Conservation (phyloP, 64 coral and sea anemone species). For the Astreopora myriophthalma region DNA sequence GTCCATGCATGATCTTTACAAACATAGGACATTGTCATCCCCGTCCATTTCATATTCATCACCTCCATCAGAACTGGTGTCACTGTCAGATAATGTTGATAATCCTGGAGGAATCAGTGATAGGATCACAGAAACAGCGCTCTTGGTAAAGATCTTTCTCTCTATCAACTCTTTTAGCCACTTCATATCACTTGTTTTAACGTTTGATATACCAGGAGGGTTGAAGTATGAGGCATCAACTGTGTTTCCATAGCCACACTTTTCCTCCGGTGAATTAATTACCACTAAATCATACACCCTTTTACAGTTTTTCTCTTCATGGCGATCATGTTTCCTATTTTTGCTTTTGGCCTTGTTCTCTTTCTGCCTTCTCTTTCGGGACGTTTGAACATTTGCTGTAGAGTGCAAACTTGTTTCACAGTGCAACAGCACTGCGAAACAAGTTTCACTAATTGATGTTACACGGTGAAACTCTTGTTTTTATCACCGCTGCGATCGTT, state of each 20-base stretch:
- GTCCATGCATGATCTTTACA: constrained; percentile 57
- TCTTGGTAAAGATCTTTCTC: constrained; percentile 49
- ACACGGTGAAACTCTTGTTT: too few species aligned
- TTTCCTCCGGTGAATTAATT: neutral
- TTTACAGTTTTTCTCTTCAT: constrained; percentile 49
- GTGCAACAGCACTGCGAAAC: too few species aligned
- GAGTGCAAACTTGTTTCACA: too few species aligned
- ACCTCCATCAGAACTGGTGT: constrained; percentile 9
- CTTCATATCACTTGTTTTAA: constrained; percentile 31
- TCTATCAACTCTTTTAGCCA: constrained; percentile 25
- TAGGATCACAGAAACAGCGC: constrained; percentile 29
- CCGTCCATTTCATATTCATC: neutral
- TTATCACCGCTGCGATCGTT: too few species aligned
- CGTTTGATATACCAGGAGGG: too few species aligned
- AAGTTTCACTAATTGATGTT: too few species aligned
- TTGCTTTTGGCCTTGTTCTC: constrained; percentile 60
- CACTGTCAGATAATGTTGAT: constrained; percentile 12
- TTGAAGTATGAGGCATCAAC: too few species aligned
- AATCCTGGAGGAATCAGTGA: constrained; percentile 55
- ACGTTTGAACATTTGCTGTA: constrained; percentile 11
- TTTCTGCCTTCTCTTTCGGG: constrained; percentile 38
- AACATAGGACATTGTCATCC: constrained; percentile 55
- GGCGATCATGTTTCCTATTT: constrained; percentile 23
- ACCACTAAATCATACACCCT: constrained; percentile 38
- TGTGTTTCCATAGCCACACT: too few species aligned